These are phyloP conservation scores for Garra rufa DNA, from an alignment of 2,113 vertebrate genomes.

Conservation along the genomic window DNA sequence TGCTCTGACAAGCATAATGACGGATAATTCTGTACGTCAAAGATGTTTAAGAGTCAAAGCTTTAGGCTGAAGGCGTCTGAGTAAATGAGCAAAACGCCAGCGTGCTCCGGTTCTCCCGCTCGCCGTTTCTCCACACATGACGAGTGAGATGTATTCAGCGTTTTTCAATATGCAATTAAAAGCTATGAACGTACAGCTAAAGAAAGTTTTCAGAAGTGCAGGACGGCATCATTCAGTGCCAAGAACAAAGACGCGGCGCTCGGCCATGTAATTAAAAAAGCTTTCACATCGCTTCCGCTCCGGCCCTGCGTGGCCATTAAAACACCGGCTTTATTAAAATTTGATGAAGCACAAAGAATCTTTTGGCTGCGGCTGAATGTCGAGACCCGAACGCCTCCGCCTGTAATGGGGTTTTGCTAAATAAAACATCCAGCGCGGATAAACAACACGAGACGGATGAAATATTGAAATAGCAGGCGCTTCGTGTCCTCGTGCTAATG, in stretches of 20 bases:
- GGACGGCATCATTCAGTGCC: neutral
- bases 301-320: slow-evolving; percentile 12
- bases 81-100: neutral
- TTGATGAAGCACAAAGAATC: slow-evolving; percentile 25
- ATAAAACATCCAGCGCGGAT: slow-evolving; percentile 46
- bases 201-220: neutral
- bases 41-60: neutral
- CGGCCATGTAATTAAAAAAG: slow-evolving; percentile 24
- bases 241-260: neutral
- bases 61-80: neutral
- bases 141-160: neutral
- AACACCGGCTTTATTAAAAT: slow-evolving; percentile 27
- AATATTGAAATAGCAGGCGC: slow-evolving; percentile 20
- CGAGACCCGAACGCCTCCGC: neutral
- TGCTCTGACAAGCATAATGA: neutral
- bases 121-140: neutral
- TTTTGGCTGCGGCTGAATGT: neutral
- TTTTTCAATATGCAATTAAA: neutral
- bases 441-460: slow-evolving; percentile 34
- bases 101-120: too few species aligned
- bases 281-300: neutral
- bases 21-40: neutral
- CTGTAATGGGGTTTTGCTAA: slow-evolving; percentile 39
- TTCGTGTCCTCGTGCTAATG: neutral
- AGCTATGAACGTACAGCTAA: neutral